phyloP scores from a whole-genome alignment of 37 sponge, comb jelly and placozoan genomes.

The Petrosia ficiformis region DNA sequence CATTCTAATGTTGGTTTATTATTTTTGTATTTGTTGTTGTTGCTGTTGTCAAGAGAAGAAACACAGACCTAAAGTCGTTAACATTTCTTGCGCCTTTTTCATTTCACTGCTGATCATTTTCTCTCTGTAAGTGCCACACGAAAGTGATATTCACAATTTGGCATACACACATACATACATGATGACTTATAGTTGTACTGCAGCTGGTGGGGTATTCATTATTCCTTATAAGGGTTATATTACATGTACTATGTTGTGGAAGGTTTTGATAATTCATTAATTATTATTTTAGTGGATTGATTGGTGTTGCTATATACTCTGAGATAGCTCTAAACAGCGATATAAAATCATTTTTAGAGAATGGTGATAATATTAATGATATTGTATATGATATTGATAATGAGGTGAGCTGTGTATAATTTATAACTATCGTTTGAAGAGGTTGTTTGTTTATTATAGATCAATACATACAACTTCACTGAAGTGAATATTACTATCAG shows the following conservation, averaged over 20 bases:
- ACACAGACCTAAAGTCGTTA: constrained; percentile 12
- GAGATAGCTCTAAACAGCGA: not conserved
- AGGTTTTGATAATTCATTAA: no score
- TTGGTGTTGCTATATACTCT: not conserved
- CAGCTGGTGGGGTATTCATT: no score
- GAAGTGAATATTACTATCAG: not conserved
- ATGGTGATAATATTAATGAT: not conserved
- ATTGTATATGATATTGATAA: not conserved
- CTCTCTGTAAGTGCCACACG: constrained; percentile 30
- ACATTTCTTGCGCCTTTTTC: constrained; percentile 18
- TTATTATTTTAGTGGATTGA: not conserved
- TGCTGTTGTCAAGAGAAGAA: constrained; percentile 33
- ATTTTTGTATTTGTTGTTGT: constrained; percentile 59
- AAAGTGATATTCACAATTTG: not conserved
- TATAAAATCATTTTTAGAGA: not conserved
- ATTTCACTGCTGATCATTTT: constrained; percentile 11
- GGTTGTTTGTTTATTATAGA: not conserved
- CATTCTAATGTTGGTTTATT: constrained; percentile 56
- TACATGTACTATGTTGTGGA: no score
- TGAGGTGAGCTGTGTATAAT: not conserved
- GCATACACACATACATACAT: constrained; percentile 1
- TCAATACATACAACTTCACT: not conserved
- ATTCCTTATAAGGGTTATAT: no score
- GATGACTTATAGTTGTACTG: not conserved
- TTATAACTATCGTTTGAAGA: not conserved